phyloP scores from a whole-genome alignment of 2,888 invertebrate species.

The Ecliptopera silaceata region DNA sequence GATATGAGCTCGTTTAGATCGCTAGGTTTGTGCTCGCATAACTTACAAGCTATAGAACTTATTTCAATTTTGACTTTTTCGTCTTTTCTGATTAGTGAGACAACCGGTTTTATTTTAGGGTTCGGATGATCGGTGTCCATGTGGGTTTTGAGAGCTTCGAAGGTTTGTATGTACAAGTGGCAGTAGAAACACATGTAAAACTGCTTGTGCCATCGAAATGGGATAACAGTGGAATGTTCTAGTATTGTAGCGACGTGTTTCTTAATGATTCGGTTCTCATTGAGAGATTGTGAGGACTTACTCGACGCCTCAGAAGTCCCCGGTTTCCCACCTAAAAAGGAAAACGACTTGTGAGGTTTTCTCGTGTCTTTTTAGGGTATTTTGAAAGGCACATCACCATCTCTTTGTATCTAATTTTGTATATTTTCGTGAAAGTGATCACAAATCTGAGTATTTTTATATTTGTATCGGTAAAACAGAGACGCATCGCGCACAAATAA shows the following conservation, averaged over 20 bases:
- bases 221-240: slow-evolving; percentile 29
- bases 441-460: no score
- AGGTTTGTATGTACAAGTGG: slow-evolving; percentile 15
- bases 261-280: slow-evolving; percentile 28
- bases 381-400: no score
- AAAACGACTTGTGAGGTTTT: slow-evolving; percentile 43
- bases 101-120: slow-evolving; percentile 9
- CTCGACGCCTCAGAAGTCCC: slow-evolving; percentile 6
- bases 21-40: slow-evolving; percentile 7
- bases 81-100: slow-evolving; percentile 13
- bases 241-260: slow-evolving; percentile 23
- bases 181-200: slow-evolving; percentile 35
- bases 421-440: no score
- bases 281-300: slow-evolving; percentile 8
- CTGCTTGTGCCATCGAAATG: slow-evolving; percentile 32
- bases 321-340: slow-evolving; percentile 60
- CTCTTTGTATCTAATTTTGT: no score
- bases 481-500: no score
- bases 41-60: slow-evolving; percentile 7
- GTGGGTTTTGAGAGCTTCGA: slow-evolving; percentile 7
- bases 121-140: slow-evolving; percentile 7
- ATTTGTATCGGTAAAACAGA: no score
- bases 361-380: not conserved
- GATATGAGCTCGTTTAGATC: slow-evolving; percentile 8
- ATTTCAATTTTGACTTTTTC: slow-evolving; percentile 20